Conservation (phyloP, 2,888 invertebrate species). For the Formica aserva region DNA sequence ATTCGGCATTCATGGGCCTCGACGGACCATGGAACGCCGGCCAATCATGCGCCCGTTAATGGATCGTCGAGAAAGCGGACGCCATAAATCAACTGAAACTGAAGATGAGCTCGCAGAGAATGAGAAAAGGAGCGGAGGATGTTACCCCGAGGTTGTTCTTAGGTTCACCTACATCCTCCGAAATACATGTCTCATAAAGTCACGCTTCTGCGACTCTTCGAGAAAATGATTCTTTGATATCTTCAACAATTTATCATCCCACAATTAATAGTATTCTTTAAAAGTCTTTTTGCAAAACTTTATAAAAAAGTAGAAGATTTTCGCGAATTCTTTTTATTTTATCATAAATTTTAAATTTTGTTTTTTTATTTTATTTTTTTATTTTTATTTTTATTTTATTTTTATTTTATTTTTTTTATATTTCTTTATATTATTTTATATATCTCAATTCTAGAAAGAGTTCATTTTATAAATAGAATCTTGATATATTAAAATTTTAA, state of each 20-base stretch:
- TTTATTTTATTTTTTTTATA: too few relatives aligned
- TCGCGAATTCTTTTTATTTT: not conserved
- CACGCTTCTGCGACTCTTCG: slow-evolving; percentile 13
- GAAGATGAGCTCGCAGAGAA: slow-evolving; percentile 57
- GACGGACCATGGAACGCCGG: slow-evolving; percentile 46
- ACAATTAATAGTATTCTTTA: not conserved
- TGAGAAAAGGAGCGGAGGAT: not conserved
- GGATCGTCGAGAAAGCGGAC: slow-evolving; percentile 57
- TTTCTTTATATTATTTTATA: too few relatives aligned
- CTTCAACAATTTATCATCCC: not conserved
- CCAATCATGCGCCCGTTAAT: slow-evolving; percentile 67
- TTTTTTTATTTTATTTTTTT: too few relatives aligned
- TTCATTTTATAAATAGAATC: not conserved
- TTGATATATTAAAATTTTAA: not conserved
- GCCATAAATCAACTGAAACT: slow-evolving; percentile 74
- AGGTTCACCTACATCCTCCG: not conserved
- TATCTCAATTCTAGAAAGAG: not conserved
- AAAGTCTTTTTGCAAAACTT: not conserved
- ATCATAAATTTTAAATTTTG: too few relatives aligned
- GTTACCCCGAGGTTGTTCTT: not conserved
- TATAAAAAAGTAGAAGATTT: not conserved
- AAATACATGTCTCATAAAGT: slow-evolving; percentile 59
- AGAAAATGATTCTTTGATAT: slow-evolving; percentile 6
- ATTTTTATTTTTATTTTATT: too few relatives aligned
- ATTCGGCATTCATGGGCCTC: slow-evolving; percentile 53